Percentiles rank a stretch among this genome's conserved stretches.
Evolutionary conservation across 2,888 invertebrate genomes (phyloP).

Genomic region (Byasa hedistus): DNA sequence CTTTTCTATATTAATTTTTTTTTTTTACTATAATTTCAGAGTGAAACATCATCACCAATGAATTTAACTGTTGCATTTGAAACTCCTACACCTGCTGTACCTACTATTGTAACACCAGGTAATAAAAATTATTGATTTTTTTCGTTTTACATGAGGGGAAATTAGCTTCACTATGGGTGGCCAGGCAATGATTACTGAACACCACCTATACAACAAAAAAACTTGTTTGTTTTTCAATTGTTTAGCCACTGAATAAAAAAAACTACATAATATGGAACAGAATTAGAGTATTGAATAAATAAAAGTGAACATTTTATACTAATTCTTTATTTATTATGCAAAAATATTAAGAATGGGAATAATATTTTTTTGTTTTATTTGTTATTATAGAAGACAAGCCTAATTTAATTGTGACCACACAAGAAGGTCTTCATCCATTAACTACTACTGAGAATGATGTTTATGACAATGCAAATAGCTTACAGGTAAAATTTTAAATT

Average conservation of each 20-base stretch:
- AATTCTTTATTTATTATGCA: too few relatives aligned
- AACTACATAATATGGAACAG: too few relatives aligned
- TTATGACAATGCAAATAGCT: conserved; percentile 78
- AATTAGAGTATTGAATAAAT: too few relatives aligned
- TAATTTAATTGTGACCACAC: conserved; percentile 42
- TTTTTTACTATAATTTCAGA: conserved; percentile 43
- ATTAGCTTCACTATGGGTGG: too few relatives aligned
- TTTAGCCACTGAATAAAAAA: too few relatives aligned
- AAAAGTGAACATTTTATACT: too few relatives aligned
- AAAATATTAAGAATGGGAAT: too few relatives aligned
- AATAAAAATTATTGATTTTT: conserved; percentile 16
- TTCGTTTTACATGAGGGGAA: too few relatives aligned
- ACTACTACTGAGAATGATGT: conserved; percentile 83
- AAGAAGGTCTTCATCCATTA: conserved; percentile 83
- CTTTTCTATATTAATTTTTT: too few relatives aligned
- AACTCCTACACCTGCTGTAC: conserved; percentile 44
- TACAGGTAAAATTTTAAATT: conserved; percentile 55
- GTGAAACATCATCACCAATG: conserved; percentile 51
- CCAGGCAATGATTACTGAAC: too few relatives aligned
- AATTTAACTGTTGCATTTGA: conserved; percentile 52
- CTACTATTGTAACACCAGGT: conserved; percentile 44
- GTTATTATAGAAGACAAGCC: conserved; percentile 45
- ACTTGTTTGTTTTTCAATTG: too few relatives aligned
- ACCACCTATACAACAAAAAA: too few relatives aligned
- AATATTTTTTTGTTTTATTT: neutral